Conservation (phyloP, 2,888 invertebrate genomes). For the Melangyna quadrimaculata region DNA sequence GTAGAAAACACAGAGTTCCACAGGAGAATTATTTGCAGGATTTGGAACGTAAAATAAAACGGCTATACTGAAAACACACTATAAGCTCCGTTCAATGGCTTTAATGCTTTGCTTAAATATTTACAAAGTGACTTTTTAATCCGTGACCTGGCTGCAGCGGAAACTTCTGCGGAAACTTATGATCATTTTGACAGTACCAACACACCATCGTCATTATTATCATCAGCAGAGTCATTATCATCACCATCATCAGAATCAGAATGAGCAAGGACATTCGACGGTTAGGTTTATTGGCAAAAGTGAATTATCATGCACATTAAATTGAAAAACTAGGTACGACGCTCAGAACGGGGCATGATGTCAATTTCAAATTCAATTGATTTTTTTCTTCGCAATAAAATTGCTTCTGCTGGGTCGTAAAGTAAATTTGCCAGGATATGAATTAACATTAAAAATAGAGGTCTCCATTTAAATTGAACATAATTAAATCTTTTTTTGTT, state of each 20-base stretch:
- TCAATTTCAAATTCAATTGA: slow-evolving; percentile 1
- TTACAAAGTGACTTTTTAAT: slow-evolving; percentile 64
- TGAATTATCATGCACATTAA: neutral
- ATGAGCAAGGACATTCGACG: neutral
- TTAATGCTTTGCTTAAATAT: slow-evolving; percentile 54
- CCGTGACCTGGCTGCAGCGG: slow-evolving; percentile 37
- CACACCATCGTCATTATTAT: neutral
- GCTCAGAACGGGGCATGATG: neutral
- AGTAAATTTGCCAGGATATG: neutral
- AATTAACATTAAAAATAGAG: slow-evolving; percentile 9
- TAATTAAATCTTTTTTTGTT: slow-evolving; percentile 20
- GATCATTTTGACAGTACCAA: neutral
- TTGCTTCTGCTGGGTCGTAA: slow-evolving; percentile 1
- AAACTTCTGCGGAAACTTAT: neutral
- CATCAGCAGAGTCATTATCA: neutral
- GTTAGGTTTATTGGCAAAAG: neutral
- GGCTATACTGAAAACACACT: neutral
- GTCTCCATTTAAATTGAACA: slow-evolving; percentile 2
- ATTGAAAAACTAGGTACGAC: neutral
- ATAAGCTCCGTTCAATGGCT: slow-evolving; percentile 27
- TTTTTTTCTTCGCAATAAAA: neutral
- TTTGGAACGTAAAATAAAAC: slow-evolving; percentile 46
- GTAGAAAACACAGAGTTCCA: slow-evolving; percentile 37
- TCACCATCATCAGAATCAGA: neutral
- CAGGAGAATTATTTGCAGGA: slow-evolving; percentile 61